Percentiles rank a stretch among this genome's conserved stretches.
Conservation (phyloP, 35 echinoderm and acorn worm species). For the Hemicentrotus pulcherrimus region DNA sequence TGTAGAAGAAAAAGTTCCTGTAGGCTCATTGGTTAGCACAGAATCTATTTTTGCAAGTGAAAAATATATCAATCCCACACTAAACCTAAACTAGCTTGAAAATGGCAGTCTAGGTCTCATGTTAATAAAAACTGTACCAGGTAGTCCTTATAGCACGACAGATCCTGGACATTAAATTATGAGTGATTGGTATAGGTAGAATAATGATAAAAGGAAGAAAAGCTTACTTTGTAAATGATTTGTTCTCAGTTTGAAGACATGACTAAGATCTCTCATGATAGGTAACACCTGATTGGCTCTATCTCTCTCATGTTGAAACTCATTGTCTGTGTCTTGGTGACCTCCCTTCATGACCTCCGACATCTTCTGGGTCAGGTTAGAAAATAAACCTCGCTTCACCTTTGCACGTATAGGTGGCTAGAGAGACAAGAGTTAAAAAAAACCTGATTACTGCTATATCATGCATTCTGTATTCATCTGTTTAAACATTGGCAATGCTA, state of each 20-base stretch:
- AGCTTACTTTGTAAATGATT: conserved; percentile 62
- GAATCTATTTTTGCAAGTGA: too few relatives aligned
- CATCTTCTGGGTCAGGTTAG: conserved; percentile 79
- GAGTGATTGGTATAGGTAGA: too few relatives aligned
- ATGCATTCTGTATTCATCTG: not conserved
- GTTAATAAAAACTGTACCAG: too few relatives aligned
- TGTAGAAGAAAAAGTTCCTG: too few relatives aligned
- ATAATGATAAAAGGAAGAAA: not conserved
- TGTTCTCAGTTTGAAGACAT: conserved; percentile 64
- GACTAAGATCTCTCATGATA: conserved; percentile 67
- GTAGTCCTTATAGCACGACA: too few relatives aligned
- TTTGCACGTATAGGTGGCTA: conserved; percentile 92
- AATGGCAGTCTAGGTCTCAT: too few relatives aligned
- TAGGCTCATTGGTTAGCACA: too few relatives aligned
- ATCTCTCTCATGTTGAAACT: conserved; percentile 81
- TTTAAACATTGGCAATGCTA: not conserved
- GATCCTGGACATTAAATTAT: too few relatives aligned
- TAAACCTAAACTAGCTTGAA: too few relatives aligned
- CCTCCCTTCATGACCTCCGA: conserved; percentile 79
- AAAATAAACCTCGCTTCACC: conserved; percentile 77
- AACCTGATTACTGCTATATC: not conserved
- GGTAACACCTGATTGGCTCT: conserved; percentile 69
- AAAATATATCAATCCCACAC: too few relatives aligned
- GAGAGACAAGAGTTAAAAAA: not conserved
- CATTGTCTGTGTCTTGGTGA: conserved; percentile 81